These are phyloP conservation scores for Eubucco bourcierii DNA, from an alignment of 2,113 vertebrate species.

Conservation along the genomic window DNA sequence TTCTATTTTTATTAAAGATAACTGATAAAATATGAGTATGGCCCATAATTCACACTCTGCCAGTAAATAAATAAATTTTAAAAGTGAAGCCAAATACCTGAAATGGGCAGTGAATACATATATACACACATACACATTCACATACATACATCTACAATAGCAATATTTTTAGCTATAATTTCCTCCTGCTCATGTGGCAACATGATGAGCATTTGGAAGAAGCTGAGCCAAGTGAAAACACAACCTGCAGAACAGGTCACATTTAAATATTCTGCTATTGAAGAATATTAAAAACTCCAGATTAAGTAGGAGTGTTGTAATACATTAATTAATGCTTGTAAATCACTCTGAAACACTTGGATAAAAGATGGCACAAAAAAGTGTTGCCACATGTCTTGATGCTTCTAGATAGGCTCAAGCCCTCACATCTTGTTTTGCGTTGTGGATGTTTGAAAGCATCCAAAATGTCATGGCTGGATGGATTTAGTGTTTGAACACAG, in stretches of 20 bases:
- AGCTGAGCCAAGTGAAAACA: conserved; percentile 65
- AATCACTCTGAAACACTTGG: conserved; percentile 54
- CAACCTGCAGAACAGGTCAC: conserved; percentile 73
- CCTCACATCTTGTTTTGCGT: background rate
- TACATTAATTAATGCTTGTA: conserved; percentile 66
- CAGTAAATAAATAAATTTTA: background rate
- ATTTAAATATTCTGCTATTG: conserved; percentile 67
- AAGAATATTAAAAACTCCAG: conserved; percentile 70
- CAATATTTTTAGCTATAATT: conserved; percentile 66
- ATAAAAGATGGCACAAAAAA: conserved; percentile 52
- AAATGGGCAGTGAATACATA: background rate
- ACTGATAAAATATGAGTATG: background rate
- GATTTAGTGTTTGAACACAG: background rate
- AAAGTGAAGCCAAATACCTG: background rate
- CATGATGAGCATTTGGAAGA: conserved; percentile 44
- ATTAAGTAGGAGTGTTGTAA: conserved; percentile 70
- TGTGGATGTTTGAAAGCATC: background rate
- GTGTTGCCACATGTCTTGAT: conserved; percentile 54
- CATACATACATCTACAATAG: background rate
- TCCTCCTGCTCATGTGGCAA: conserved; percentile 67
- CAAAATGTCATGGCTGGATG: background rate
- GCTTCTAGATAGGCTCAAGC: conserved; percentile 3
- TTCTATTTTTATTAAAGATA: background rate
- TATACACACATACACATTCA: background rate
- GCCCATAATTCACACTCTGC: background rate